phyloP scores from a whole-genome alignment of 2,113 vertebrate genomes.

The Athene cunicularia region DNA sequence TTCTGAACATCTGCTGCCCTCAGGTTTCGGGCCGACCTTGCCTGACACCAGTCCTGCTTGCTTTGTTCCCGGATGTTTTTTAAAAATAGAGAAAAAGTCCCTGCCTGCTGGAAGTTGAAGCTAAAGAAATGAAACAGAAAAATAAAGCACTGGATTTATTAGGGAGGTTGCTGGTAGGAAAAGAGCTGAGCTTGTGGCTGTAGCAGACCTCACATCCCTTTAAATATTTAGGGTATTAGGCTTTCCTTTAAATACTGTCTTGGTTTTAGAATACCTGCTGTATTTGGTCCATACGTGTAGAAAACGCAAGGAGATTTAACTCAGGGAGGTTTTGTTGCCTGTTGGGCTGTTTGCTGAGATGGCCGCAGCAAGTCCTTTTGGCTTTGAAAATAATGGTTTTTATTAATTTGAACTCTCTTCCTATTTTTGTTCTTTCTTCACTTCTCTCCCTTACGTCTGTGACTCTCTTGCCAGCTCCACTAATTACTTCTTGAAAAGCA shows the following conservation, averaged over 20 bases:
- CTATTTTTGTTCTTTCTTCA: not conserved
- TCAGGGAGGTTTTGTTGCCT: not conserved
- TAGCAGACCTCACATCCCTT: rapidly evolving
- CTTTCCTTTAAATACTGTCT: not conserved
- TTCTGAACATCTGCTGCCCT: not conserved
- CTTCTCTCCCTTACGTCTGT: not conserved
- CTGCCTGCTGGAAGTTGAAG: not conserved
- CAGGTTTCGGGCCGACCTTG: not conserved
- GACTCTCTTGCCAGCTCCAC: not conserved
- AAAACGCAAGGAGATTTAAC: not conserved
- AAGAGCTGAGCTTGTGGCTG: not conserved
- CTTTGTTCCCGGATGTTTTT: not conserved
- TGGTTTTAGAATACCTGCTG: not conserved
- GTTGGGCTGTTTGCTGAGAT: not conserved
- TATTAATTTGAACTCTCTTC: not conserved
- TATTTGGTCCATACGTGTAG: not conserved
- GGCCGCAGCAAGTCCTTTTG: not conserved
- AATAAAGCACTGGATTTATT: not conserved
- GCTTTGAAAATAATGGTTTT: not conserved
- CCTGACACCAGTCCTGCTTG: not conserved
- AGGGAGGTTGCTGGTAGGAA: not conserved
- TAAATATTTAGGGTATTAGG: not conserved
- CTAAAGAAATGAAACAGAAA: not conserved
- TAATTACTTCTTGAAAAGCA: not conserved
- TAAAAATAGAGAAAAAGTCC: rapidly evolving